These are phyloP conservation scores for Netelia melanura DNA, from an alignment of 2,888 invertebrate genomes.

Conservation along the genomic window DNA sequence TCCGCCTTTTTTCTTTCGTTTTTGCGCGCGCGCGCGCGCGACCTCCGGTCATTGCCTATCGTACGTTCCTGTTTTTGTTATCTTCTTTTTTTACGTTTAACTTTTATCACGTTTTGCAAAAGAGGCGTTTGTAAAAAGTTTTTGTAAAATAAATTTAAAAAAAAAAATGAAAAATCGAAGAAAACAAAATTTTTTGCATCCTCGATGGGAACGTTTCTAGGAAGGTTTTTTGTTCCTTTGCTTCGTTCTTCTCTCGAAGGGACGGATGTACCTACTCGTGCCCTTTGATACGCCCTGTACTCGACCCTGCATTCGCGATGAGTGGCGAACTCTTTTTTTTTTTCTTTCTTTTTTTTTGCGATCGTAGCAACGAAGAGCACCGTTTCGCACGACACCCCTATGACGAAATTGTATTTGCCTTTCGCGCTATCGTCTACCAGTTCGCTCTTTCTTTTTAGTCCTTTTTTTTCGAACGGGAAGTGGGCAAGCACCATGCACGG, in stretches of 20 bases:
- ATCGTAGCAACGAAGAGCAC: conserved; percentile 19
- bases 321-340: not conserved
- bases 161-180: not conserved
- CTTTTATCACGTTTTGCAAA: not conserved
- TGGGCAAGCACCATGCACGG: conserved; percentile 41
- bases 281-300: not conserved
- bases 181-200: not conserved
- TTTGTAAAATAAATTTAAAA: not conserved
- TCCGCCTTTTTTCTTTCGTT: no score
- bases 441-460: not conserved
- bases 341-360: conserved; percentile 31
- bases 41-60: no score
- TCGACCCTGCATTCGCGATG: conserved; percentile 14
- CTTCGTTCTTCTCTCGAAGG: not conserved
- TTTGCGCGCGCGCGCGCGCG: no score
- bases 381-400: conserved; percentile 53
- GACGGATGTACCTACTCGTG: not conserved
- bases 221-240: not conserved
- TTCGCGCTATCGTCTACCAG: conserved; percentile 47
- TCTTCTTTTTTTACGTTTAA: no score
- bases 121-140: not conserved
- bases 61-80: no score
- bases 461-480: conserved; percentile 38
- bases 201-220: not conserved
- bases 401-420: conserved; percentile 67